A percentile compares a stretch with the other conserved stretches of the same genome.
These are phyloP conservation scores for human (Homo sapiens) DNA, from an alignment of 2,113 vertebrate species.

Conservation along the genomic window GRCh38 chr1:212620001-212620500, in stretches of 20 bases:
- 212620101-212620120: constrained; percentile 62
- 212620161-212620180: constrained; percentile 8
- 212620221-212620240: constrained; percentile 12
- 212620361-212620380: constrained; percentile 34
- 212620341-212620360: neutral
- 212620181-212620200: constrained; percentile 47
- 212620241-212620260: neutral
- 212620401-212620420: constrained; percentile 66
- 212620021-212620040: constrained; percentile 68
- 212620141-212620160: constrained; percentile 63
- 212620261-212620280: neutral
- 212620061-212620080: constrained; percentile 58
- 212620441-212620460: constrained; percentile 13
- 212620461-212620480: constrained; percentile 47
- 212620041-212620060: constrained; percentile 15
- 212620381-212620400: constrained; percentile 46
- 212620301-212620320: neutral
- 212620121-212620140: constrained; percentile 72
- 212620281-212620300: constrained; percentile 30
- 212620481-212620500: constrained; percentile 43
- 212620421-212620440: constrained; percentile 57
- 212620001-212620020: constrained; percentile 68
- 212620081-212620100: constrained; percentile 15
- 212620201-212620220: constrained; percentile 43
- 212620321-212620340: neutral